phyloP scores from a whole-genome alignment of 2,113 vertebrate species.

The Chaetorhynchus papuensis region DNA sequence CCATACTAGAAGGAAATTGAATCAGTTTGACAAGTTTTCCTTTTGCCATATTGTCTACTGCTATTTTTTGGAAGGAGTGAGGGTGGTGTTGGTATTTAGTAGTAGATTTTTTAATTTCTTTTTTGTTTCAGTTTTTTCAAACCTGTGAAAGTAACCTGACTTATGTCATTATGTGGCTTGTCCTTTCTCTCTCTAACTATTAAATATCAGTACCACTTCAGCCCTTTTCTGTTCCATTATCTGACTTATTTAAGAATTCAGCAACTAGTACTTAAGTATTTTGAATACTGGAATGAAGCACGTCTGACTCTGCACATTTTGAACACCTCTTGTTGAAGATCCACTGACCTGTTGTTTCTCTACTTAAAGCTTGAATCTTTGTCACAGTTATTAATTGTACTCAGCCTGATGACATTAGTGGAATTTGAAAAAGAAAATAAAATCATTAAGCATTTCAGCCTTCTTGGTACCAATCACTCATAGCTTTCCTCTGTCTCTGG shows the following conservation, averaged over 20 bases:
- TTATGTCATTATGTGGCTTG: background rate
- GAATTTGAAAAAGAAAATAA: background rate
- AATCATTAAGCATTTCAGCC: background rate
- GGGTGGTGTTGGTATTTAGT: background rate
- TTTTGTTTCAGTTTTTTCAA: background rate
- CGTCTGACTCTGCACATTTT: background rate
- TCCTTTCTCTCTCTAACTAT: background rate
- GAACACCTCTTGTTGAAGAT: background rate
- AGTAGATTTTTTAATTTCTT: background rate
- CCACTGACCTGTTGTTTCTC: background rate
- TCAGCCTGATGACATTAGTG: background rate
- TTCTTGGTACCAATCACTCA: background rate
- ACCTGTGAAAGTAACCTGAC: background rate
- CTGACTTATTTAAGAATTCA: background rate
- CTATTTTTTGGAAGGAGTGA: background rate
- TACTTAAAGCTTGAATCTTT: background rate
- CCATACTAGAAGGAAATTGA: background rate
- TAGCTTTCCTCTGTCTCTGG: background rate
- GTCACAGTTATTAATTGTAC: background rate
- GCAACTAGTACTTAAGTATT: background rate
- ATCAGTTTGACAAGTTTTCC: background rate
- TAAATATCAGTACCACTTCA: background rate
- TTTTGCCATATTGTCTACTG: background rate
- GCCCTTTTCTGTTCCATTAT: background rate
- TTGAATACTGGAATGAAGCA: background rate